phyloP scores from a whole-genome alignment of 1,140 invertebrate species.

The Cherax destructor region DNA sequence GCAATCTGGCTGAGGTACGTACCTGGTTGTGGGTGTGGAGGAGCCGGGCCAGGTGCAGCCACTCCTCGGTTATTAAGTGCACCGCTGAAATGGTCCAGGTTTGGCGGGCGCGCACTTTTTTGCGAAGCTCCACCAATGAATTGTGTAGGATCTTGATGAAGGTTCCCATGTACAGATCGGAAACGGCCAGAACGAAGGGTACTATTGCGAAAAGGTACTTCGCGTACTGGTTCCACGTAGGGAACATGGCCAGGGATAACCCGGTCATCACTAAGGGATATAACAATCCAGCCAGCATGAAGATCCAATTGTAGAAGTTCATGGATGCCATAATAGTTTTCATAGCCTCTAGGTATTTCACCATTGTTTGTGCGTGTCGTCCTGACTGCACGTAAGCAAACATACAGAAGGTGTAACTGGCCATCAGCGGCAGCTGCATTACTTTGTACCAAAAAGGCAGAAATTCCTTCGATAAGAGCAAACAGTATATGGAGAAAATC shows the following conservation, averaged over 20 bases:
- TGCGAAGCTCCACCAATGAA: background rate
- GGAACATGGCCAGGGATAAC: background rate
- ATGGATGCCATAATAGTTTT: background rate
- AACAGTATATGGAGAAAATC: background rate
- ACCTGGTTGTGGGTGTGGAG: constrained; percentile 17
- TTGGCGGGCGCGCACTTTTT: background rate
- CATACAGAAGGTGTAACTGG: background rate
- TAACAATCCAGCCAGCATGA: background rate
- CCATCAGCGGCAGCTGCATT: background rate
- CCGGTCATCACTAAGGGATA: background rate
- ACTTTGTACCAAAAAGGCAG: background rate
- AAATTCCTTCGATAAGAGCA: background rate
- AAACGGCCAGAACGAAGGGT: background rate
- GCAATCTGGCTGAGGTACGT: background rate
- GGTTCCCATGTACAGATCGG: background rate
- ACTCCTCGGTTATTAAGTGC: background rate
- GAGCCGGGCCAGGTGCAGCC: background rate
- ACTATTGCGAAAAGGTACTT: no score
- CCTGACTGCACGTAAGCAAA: background rate
- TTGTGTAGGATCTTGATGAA: background rate
- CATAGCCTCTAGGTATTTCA: background rate
- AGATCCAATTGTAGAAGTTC: background rate
- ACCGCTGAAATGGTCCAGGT: constrained; percentile 12
- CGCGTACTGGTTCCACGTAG: background rate
- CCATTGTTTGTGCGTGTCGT: background rate